These are phyloP conservation scores for Tuberolachnus salignus DNA, from an alignment of 2,888 invertebrate genomes.

Conservation along the genomic window DNA sequence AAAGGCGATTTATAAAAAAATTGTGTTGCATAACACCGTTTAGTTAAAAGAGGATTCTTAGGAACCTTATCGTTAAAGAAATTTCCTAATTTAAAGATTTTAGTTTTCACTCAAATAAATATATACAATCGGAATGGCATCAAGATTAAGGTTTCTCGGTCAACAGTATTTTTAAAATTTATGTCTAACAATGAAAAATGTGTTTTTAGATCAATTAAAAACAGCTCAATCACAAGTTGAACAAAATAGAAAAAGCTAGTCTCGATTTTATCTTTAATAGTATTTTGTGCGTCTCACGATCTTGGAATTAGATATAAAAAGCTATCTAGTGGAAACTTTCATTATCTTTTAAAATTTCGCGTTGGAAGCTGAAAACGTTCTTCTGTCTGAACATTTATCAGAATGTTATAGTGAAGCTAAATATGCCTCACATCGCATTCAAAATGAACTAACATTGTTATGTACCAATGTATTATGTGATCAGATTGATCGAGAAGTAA, in stretches of 20 bases:
- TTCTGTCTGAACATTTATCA: background rate
- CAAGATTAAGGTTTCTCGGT: background rate
- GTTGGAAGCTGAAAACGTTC: background rate
- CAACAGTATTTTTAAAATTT: background rate
- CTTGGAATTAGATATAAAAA: background rate
- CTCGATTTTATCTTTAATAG: background rate
- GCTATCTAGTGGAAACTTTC: background rate
- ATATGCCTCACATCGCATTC: background rate
- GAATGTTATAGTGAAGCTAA: background rate
- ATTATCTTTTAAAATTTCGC: background rate
- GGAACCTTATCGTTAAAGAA: background rate
- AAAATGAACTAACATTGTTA: slow-evolving; percentile 10
- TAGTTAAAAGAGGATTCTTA: background rate
- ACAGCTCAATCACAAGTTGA: background rate
- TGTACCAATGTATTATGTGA: slow-evolving; percentile 1
- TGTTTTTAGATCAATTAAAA: background rate
- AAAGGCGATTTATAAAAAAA: background rate
- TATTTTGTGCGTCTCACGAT: background rate
- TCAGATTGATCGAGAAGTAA: background rate
- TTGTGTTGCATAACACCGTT: background rate
- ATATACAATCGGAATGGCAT: background rate
- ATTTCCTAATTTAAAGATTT: background rate
- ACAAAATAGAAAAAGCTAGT: background rate
- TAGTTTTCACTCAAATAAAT: background rate
- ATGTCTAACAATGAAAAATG: slow-evolving; percentile 4